Evolutionary conservation across 2,797 vertebrate genomes (phyloP).

Genomic region (Rhinella marina): DNA sequence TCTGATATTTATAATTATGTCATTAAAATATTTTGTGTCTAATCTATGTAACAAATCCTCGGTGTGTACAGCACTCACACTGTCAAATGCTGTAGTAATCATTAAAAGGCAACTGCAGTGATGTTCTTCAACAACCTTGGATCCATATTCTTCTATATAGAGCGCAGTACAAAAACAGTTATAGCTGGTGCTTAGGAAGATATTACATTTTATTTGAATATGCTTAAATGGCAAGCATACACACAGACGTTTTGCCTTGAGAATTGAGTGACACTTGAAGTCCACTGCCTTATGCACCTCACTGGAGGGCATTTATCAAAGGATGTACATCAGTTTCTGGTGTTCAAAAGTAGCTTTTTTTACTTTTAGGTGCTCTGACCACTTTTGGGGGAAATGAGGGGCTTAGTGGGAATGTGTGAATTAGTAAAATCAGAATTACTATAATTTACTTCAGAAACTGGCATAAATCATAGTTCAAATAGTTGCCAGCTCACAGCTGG

Average conservation of each 20-base stretch:
- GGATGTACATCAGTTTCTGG: no score
- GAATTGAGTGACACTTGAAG: background rate
- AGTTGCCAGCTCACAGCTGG: no score
- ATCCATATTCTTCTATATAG: background rate
- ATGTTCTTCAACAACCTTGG: background rate
- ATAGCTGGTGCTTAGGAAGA: background rate
- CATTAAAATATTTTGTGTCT: conserved; percentile 21
- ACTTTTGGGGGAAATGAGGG: no score
- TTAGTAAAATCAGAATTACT: no score
- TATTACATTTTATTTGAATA: background rate
- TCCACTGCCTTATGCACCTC: background rate
- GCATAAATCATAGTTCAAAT: no score
- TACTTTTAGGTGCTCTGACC: no score
- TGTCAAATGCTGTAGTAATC: background rate
- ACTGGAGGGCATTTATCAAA: no score
- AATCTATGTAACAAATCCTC: background rate
- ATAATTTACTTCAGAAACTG: no score
- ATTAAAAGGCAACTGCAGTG: background rate
- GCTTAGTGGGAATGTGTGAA: no score
- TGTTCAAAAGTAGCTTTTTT: no score
- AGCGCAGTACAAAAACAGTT: background rate
- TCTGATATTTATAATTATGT: conserved; percentile 17
- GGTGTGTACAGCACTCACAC: background rate
- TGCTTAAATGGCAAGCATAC: background rate
- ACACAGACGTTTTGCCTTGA: background rate